phyloP scores from a whole-genome alignment of 1,140 invertebrate genomes.

The Cydia amplana region DNA sequence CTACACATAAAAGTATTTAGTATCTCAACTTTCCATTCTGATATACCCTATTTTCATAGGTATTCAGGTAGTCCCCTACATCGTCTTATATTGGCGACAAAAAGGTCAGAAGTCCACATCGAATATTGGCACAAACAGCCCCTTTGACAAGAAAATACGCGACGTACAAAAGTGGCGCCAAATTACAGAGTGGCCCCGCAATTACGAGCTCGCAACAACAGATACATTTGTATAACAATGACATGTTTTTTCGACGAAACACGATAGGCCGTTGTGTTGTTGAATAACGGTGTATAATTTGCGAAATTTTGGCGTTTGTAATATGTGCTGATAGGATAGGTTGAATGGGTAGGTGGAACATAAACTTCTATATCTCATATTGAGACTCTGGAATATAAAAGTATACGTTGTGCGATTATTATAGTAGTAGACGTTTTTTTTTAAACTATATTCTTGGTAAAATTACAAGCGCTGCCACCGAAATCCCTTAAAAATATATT shows the following conservation, averaged over 20 bases:
- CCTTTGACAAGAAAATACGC: constrained; percentile 21
- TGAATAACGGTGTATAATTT: constrained; percentile 24
- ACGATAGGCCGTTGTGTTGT: constrained; percentile 49
- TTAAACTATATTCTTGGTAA: too few species aligned
- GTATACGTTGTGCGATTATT: not conserved
- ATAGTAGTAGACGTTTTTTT: not conserved
- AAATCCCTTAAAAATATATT: too few species aligned
- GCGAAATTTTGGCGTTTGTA: not conserved
- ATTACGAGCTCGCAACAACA: constrained; percentile 67
- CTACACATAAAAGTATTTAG: not conserved
- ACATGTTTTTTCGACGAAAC: constrained; percentile 63
- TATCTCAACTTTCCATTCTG: not conserved
- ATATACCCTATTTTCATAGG: not conserved
- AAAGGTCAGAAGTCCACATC: not conserved
- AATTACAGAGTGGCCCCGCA: constrained; percentile 68
- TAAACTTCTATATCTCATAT: not conserved
- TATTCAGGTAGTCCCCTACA: not conserved
- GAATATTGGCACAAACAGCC: not conserved
- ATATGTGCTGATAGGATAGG: constrained; percentile 12
- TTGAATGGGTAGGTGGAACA: not conserved
- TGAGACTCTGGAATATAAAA: not conserved
- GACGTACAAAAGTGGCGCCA: constrained; percentile 38
- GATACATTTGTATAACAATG: constrained; percentile 77
- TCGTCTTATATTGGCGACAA: not conserved
- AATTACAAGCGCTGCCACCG: too few species aligned